phyloP scores from a whole-genome alignment of 2,888 invertebrate genomes.

The Eupelmus urozonus region DNA sequence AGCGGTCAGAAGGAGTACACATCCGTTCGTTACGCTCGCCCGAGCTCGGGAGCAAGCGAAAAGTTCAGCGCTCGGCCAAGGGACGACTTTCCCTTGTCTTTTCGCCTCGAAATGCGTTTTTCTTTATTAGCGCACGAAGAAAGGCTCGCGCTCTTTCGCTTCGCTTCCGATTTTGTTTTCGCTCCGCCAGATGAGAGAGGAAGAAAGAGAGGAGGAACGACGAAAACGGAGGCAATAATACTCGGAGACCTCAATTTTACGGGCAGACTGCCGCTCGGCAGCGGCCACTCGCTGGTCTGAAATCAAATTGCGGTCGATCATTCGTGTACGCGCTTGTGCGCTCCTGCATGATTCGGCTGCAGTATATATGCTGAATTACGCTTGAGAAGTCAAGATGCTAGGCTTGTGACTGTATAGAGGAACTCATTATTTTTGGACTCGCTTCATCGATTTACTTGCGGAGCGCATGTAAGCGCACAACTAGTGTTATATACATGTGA shows the following conservation, averaged over 20 bases:
- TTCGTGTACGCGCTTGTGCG: neutral
- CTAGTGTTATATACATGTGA: neutral
- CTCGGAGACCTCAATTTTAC: slow-evolving; percentile 69
- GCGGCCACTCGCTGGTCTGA: slow-evolving; percentile 12
- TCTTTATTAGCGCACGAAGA: slow-evolving; percentile 27
- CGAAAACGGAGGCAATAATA: slow-evolving; percentile 60
- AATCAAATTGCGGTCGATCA: slow-evolving; percentile 64
- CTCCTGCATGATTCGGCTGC: neutral
- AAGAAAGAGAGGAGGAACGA: slow-evolving; percentile 12
- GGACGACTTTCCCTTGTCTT: slow-evolving; percentile 5
- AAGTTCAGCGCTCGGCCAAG: slow-evolving; percentile 20
- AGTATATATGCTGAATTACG: neutral
- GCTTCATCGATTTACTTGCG: neutral
- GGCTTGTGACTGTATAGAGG: neutral
- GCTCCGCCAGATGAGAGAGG: neutral
- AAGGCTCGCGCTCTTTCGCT: neutral
- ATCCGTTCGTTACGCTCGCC: slow-evolving; percentile 17
- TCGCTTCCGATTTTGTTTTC: neutral
- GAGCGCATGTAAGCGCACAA: neutral
- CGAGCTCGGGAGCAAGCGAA: slow-evolving; percentile 17
- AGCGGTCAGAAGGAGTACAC: slow-evolving; percentile 54
- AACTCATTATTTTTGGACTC: slow-evolving; percentile 3
- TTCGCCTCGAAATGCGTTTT: neutral
- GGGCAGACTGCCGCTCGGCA: slow-evolving; percentile 56
- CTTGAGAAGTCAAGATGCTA: no score